Base-by-base conservation (phyloP, 64 coral and sea anemone species). In the Acropora yongei region DNA sequence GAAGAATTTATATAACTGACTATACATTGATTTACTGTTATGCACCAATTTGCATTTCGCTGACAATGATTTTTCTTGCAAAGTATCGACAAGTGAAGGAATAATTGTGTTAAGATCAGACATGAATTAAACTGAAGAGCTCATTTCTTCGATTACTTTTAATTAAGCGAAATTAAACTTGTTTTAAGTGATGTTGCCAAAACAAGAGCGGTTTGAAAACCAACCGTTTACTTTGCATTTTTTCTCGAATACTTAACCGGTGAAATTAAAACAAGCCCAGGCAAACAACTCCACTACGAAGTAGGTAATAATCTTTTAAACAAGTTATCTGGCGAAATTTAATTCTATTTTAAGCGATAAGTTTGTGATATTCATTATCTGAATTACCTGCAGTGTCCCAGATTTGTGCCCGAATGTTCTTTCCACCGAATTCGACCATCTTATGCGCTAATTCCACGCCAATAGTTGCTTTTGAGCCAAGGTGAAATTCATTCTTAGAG, bases 391-490 rank as follows among this genome's bases (percentile, higher is more conserved):
- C 97, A 14, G 97, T 99, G 46, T 99, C 97, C 97, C 97, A 99
- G n/a, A 99, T 94, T 75, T 99, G 97, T 49, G 97, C 97, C 41
- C 97, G 94, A 69, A 99, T 90, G 45, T 67, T 96, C 47, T 96
- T 99, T 18, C 76, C 86, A 80, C 96, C 97, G 11, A 99, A 79
- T 86, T 96, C 91, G 30, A 99, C 58, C 30, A 88, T 96, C 88
- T 96, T 96, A 53, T 99, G 97, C 80, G 97, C 97, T 1, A 99
- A 92, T 77, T 99, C 97, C 42, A 99, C 97, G 9, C 97, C 97
- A 41, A 99, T 99, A n/a, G 97, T 99, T 57, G 97, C 94, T 69
- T 99, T 99, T 5, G 97, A 99, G 41, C 97, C 94, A 8, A 99
- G 73, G 43, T 99, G 97, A 68, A 99, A 99, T 41, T 99, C 97